A percentile compares a stretch with the other conserved stretches of the same genome.
Conservation (phyloP, 2,797 vertebrate genomes). For the Etheostoma nigrum region DNA sequence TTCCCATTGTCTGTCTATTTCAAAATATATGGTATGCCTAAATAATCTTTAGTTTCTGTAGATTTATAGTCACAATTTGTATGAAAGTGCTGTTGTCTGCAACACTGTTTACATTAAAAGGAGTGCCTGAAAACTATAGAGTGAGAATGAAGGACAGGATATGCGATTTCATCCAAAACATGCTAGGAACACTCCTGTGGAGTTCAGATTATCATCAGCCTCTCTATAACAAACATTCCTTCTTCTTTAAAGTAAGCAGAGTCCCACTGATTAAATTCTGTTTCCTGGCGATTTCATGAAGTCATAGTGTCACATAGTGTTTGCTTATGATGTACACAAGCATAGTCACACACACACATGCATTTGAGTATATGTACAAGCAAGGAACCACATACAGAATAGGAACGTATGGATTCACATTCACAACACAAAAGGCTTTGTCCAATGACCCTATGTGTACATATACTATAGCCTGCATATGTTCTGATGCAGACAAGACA, state of each 20-base stretch:
- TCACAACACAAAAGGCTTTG: conserved; percentile 11
- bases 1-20: conserved; percentile 13
- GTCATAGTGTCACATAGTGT: conserved; percentile 41
- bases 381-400: neutral
- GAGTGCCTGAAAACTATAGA: conserved; percentile 1
- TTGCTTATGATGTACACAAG: conserved; percentile 20
- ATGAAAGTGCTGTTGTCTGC: neutral
- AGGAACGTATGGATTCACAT: neutral
- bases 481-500: conserved; percentile 20
- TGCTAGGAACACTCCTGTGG: conserved; percentile 34
- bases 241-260: conserved; percentile 42
- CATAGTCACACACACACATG: neutral
- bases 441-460: neutral
- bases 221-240: conserved; percentile 46
- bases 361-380: neutral
- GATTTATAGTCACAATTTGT: neutral
- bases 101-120: conserved; percentile 15
- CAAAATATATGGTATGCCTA: neutral
- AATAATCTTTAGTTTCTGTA: neutral
- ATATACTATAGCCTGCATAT: neutral
- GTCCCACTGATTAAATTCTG: conserved; percentile 44
- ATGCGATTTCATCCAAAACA: conserved; percentile 41
- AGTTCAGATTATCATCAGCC: conserved; percentile 68
- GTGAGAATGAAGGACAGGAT: conserved; percentile 13
- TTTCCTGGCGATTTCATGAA: conserved; percentile 45